Conservation (phyloP, 2,797 vertebrate genomes). For the Peromyscus eremicus region DNA sequence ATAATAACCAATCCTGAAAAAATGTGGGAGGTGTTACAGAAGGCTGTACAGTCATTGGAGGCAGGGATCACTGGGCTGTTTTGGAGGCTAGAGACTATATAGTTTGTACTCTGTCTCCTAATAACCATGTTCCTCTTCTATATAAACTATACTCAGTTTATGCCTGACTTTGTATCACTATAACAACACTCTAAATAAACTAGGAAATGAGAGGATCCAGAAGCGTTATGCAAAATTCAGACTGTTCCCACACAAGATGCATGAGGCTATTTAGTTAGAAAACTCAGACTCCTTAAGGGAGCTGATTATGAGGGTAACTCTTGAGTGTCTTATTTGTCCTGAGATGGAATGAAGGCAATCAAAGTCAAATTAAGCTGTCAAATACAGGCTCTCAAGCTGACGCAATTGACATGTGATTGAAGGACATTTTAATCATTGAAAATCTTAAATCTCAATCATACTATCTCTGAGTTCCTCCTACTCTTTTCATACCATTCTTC, state of each 20-base stretch:
- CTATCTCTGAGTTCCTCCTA: not conserved
- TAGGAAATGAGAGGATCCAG: not conserved
- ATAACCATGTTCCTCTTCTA: not conserved
- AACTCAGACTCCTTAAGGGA: not conserved
- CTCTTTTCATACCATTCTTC: not conserved
- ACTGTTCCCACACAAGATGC: not conserved
- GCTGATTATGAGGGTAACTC: not conserved
- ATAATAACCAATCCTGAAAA: not conserved
- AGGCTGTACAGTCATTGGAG: not conserved
- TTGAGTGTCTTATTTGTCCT: not conserved
- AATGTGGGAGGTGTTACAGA: not conserved
- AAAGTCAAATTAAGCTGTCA: conserved; percentile 26
- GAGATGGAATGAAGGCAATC: not conserved
- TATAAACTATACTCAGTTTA: not conserved
- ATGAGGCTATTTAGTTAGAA: not conserved
- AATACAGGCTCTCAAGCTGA: not conserved
- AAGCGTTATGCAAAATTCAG: not conserved
- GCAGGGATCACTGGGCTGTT: no score
- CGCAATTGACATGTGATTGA: not conserved
- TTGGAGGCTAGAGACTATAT: not conserved
- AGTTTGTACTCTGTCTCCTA: not conserved
- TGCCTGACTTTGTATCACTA: not conserved
- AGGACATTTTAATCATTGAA: not conserved
- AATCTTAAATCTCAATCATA: not conserved
- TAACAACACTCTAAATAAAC: not conserved